A percentile compares a stretch with the other conserved stretches of the same genome.
Conservation (phyloP, 1,140 invertebrate species). For the Drosophila littoralis region DNA sequence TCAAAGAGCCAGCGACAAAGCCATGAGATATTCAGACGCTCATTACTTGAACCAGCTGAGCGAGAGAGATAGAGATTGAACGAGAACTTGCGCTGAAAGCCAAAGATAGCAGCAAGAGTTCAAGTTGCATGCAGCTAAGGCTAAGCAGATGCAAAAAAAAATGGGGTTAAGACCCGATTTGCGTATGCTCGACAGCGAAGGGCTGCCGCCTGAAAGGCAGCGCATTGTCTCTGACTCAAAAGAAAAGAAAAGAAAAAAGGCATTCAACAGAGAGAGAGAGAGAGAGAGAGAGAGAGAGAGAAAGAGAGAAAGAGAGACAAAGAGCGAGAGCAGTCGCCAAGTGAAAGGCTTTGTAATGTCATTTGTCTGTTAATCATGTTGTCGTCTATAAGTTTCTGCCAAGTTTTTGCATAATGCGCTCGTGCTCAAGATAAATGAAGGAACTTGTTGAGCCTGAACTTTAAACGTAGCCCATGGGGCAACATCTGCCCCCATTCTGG, state of each 20-base stretch:
- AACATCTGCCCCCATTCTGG: background rate
- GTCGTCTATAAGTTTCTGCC: constrained; percentile 70
- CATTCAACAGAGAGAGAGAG: constrained; percentile 1
- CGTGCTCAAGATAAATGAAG: constrained; percentile 68
- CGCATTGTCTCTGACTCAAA: constrained; percentile 60
- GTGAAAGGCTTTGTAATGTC: constrained; percentile 81
- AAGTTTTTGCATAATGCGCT: constrained; percentile 78
- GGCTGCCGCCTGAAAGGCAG: constrained; percentile 58
- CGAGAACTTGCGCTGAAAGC: constrained; percentile 15
- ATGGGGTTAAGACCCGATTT: constrained; percentile 78
- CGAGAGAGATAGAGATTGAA: background rate
- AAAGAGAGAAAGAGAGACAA: background rate
- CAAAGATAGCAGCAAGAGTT: constrained; percentile 64
- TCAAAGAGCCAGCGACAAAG: constrained; percentile 47
- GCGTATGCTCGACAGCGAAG: constrained; percentile 50
- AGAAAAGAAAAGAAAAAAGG: constrained; percentile 43
- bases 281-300: background rate
- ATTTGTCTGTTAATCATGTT: constrained; percentile 82
- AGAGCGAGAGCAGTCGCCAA: constrained; percentile 52
- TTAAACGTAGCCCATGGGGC: constrained; percentile 9
- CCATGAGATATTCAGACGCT: constrained; percentile 19
- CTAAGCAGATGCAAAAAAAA: constrained; percentile 60
- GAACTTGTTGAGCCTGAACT: constrained; percentile 68
- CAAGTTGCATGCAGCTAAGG: constrained; percentile 58
- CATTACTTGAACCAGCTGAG: constrained; percentile 22